phyloP scores from a whole-genome alignment of 2,797 vertebrate species.

The Stomatorhinus walkeri region DNA sequence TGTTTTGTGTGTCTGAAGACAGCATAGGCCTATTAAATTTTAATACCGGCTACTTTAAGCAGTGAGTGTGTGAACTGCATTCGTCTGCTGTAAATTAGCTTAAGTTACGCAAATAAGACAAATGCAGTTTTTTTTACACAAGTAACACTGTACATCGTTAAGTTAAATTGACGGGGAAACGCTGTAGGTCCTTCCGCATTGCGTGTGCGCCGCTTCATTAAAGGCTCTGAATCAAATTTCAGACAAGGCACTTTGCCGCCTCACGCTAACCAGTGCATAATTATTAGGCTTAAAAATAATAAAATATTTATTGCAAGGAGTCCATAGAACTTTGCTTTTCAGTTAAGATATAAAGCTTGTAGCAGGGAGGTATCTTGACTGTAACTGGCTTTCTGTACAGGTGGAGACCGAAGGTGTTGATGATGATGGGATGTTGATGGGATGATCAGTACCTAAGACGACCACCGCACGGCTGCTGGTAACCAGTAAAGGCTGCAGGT shows the following conservation, averaged over 20 bases:
- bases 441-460: background rate
- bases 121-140: background rate
- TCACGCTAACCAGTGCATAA: background rate
- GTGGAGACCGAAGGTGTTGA: background rate
- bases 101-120: background rate
- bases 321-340: background rate
- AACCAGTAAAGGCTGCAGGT: background rate
- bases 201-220: background rate
- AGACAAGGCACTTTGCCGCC: background rate
- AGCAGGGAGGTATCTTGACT: background rate
- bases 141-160: background rate
- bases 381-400: constrained; percentile 11
- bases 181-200: background rate
- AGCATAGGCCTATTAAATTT: background rate
- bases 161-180: background rate
- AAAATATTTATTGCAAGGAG: background rate
- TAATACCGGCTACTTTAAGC: background rate
- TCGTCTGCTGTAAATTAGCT: background rate
- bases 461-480: background rate
- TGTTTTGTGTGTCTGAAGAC: background rate
- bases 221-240: background rate
- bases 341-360: background rate
- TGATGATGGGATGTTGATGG: background rate
- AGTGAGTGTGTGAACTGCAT: background rate
- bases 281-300: background rate